Evolutionary conservation across 1,140 invertebrate species (phyloP), one percentile per base, ranked within the genome.

Genomic region (Cylas formicarius): DNA sequence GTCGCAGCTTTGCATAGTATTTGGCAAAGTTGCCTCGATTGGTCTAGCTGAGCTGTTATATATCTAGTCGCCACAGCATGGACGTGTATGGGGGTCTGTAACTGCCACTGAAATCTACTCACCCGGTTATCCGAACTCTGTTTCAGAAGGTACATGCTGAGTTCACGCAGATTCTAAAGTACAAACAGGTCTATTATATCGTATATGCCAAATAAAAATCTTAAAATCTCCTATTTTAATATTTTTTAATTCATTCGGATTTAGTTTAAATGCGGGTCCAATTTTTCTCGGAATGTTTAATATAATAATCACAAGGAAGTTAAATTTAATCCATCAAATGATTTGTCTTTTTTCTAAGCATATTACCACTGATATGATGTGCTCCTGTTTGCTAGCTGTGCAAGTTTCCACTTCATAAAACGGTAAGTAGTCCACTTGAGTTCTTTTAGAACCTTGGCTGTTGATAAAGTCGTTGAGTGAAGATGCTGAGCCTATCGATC

Each of bases 301-400:
- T n/a, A n/a, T n/a, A n/a, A n/a, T n/a, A n/a, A n/a, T 26, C 13
- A n/a, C 9, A 26, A 26, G 13, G 9, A 9, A 26, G 24, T 26
- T 26, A 26, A 26, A 26, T 13, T 26, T 26, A 26, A 26, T 9
- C n/a, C n/a, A n/a, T n/a, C n/a, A n/a, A 14, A 28, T 28, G 27
- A 11, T 5, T 3, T 14, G 16, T 3, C 4, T 14, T 3, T 28
- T 5, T 28, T 28, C 6, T 4, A 28, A n/a, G n/a, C 10, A 6
- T 67, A 70, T 69, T 52, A 83, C 82, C 59, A 88, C 86, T 1
- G 85, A 86, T 3, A 88, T 83, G 22, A 90, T 77, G 63, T 90
- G 85, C 53, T 90, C 86, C 58, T 89, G 85, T 55, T 86, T 85
- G 48, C 83, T 87, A 8, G 86, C 86, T 3, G 86, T 88, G 55